Base-by-base conservation (phyloP, 1,140 invertebrate genomes). In the Drosophila subpulchrella region DNA sequence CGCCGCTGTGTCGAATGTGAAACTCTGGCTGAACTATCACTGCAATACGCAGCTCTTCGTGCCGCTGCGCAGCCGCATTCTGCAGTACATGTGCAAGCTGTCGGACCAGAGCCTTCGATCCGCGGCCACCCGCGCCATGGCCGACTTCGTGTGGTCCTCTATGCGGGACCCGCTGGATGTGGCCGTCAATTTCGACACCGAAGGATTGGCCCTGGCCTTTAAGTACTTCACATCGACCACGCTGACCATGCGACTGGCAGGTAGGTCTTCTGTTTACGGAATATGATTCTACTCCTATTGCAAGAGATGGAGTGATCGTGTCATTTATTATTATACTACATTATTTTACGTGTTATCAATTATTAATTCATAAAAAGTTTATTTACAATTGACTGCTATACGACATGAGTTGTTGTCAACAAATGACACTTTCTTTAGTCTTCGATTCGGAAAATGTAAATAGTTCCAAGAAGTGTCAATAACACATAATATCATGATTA, bases 221-320 rank as follows among this genome's bases (percentile, higher is more conserved):
- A 99, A 99, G 92, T 98, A 98, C 93, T 98, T 99, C 89, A 98
- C 96, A 47, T 98, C 97, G 53, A 96, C 96, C 54, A 98, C 98
- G 2, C 91, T 99, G 42, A 98, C 98, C 1, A 98, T 98, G 96
- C 93, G 98, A 62, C 92, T 99, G 51, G 96, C 97, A 24, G 95
- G 95, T 78, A 59, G 73, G 76, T 55, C 42, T 10, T 20, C 4
- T 27, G 27, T 24, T 24, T 4, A 24, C 24, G 24, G 24, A 24
- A 24, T 4, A 24, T 24, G 24, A 24, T 24, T 24, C 24, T 24
- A 24, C 3, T 27, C 27, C 27, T 27, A 27, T 4, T 27, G 27
- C 27, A 27, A 27, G 27, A 27, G 27, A 3, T 5, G 27, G 27
- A 27, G 2, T 1, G 20, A 20, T 20, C 20, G 20, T 20, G 20